Conservation (phyloP, 2,888 invertebrate species). For the Diadromus collaris region DNA sequence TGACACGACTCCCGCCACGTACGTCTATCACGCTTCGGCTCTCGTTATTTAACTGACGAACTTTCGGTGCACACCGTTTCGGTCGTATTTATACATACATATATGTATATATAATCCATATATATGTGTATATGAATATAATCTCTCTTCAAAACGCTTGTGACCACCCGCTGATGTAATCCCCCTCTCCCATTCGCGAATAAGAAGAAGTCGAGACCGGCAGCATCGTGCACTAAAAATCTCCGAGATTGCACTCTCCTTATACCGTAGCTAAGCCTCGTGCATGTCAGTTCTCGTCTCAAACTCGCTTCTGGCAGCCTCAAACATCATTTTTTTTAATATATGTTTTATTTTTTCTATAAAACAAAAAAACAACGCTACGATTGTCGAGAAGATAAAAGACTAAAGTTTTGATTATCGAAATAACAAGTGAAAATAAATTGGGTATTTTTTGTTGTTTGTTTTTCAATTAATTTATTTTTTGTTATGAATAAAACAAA, state of each 20-base stretch:
- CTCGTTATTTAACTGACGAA: constrained; percentile 7
- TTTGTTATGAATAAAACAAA: neutral
- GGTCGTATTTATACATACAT: neutral
- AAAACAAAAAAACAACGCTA: neutral
- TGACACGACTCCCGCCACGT: constrained; percentile 52
- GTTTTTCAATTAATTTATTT: too few species aligned
- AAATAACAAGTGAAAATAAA: neutral
- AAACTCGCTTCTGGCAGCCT: neutral
- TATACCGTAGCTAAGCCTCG: neutral
- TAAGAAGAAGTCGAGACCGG: constrained; percentile 11
- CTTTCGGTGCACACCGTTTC: neutral
- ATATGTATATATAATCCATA: neutral
- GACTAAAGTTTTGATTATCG: neutral
- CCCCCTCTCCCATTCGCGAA: constrained; percentile 33
- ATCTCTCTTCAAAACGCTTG: constrained; percentile 27
- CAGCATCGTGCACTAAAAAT: constrained; percentile 2
- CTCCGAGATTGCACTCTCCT: constrained; percentile 3
- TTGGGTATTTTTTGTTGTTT: neutral
- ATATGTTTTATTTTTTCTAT: neutral
- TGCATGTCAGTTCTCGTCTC: neutral
- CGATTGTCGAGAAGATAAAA: neutral
- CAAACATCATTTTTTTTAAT: neutral
- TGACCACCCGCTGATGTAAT: constrained; percentile 49
- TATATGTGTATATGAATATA: neutral
- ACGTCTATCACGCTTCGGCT: constrained; percentile 17